phyloP scores from a whole-genome alignment of 92 coral and sea anemone genomes.

The Parazoanthus darwini region DNA sequence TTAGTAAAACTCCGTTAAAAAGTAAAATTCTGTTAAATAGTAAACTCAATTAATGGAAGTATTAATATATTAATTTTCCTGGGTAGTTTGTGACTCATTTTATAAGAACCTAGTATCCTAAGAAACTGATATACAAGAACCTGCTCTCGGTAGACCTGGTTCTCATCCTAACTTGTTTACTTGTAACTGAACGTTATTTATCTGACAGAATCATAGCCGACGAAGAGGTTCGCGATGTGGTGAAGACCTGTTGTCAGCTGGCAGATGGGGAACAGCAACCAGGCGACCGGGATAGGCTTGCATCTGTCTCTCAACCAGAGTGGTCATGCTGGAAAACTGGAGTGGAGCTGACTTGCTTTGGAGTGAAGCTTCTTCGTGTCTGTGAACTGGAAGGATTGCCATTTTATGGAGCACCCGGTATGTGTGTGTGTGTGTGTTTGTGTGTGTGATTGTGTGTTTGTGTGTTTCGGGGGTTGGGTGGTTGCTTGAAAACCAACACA shows the following conservation, averaged over 20 bases:
- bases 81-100: no score
- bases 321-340: constrained; percentile 99
- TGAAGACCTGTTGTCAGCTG: constrained; percentile 84
- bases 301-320: constrained; percentile 84
- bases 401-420: constrained; percentile 96
- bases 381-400: constrained; percentile 87
- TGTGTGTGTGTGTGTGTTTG: not conserved
- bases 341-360: constrained; percentile 92
- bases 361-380: constrained; percentile 89
- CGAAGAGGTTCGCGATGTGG: constrained; percentile 86
- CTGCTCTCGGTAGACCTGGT: not conserved
- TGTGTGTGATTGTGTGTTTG: no score
- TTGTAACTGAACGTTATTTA: not conserved
- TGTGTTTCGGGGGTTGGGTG: not conserved
- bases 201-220: constrained; percentile 81
- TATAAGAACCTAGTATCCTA: no score
- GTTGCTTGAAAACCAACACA: not conserved
- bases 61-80: no score
- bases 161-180: not conserved
- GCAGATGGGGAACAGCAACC: constrained; percentile 75
- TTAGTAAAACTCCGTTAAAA: no score
- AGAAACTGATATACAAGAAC: no score
- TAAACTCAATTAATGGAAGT: no score
- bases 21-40: no score
- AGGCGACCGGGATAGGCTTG: constrained; percentile 75